Percentiles rank a stretch among this genome's conserved stretches.
Evolutionary conservation across 1,140 invertebrate genomes (phyloP).

Genomic region (Condylostylus longicornis): DNA sequence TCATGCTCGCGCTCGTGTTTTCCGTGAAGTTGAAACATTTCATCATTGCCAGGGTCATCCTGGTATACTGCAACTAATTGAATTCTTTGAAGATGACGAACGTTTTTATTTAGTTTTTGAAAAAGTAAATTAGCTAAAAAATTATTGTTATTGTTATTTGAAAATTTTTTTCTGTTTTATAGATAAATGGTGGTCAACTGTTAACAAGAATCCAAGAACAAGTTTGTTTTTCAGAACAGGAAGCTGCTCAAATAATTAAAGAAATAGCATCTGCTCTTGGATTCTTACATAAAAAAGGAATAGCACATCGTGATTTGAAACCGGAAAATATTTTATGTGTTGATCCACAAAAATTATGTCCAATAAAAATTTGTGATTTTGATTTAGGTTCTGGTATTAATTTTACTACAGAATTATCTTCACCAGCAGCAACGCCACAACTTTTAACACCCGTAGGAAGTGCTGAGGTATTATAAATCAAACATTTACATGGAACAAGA

Average conservation of each 20-base stretch:
- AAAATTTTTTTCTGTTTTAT: slow-evolving; percentile 3
- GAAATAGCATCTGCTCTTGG: slow-evolving; percentile 88
- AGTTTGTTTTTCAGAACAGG: slow-evolving; percentile 84
- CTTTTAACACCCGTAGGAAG: slow-evolving; percentile 70
- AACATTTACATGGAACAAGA: too few relatives aligned
- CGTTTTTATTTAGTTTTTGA: slow-evolving; percentile 96
- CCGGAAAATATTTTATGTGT: slow-evolving; percentile 97
- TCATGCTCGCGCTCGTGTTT: slow-evolving; percentile 80
- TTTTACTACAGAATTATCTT: slow-evolving; percentile 63
- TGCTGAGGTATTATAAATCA: too few relatives aligned
- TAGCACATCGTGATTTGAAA: slow-evolving; percentile 86
- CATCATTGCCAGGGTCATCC: slow-evolving; percentile 92
- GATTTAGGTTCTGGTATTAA: slow-evolving; percentile 91
- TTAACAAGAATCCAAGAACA: slow-evolving; percentile 83
- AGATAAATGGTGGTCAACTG: slow-evolving; percentile 79
- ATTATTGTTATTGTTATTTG: too few relatives aligned
- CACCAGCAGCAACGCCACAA: slow-evolving; percentile 82
- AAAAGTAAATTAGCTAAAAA: slow-evolving; percentile 49
- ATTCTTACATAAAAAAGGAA: slow-evolving; percentile 88
- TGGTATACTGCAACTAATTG: slow-evolving; percentile 92
- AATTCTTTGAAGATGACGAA: slow-evolving; percentile 94
- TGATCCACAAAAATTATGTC: slow-evolving; percentile 68
- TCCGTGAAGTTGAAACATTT: slow-evolving; percentile 97
- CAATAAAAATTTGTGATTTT: slow-evolving; percentile 96
- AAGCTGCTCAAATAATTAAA: slow-evolving; percentile 82